Base-by-base conservation (phyloP, 1,140 invertebrate species). In the Diorhabda carinulata region DNA sequence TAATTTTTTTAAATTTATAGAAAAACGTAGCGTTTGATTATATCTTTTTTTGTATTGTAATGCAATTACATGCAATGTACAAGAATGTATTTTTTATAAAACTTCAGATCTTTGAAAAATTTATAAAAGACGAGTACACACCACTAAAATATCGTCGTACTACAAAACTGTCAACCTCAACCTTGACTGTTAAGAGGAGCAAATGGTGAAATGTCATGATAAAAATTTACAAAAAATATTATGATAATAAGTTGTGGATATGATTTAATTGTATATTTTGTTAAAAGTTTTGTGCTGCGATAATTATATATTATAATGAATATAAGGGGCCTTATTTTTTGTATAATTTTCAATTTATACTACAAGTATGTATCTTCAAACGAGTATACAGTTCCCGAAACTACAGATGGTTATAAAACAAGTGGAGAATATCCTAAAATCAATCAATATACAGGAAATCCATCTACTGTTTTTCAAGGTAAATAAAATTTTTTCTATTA, bases 201-300 rank as follows among this genome's bases (percentile, higher is more conserved):
- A 67, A 73, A 65, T 70, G 43, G 70, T 70, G 71, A 76, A 74
- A 74, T 76, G 75, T 76, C 75, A 74, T 73, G 69, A 45, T 73
- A 70, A 76, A 75, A 70, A 66, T 72, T 25, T 68, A 72, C 45
- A 69, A 65, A 59, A 70, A 72, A 70, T 75, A 75, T 73, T 72
- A 75, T 75, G 70, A 61, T 76, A 67, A 69, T 70, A 72, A 72
- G 69, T 70, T 66, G 41, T 68, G 56, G 67, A n/a, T 68, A 40
- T 68, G 62, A 68, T 52, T 44, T 67, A 61, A 45, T 67, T 61
- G n/a, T 61, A 63, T 62, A 61, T 62, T 61, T 68, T 62, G 43
- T 61, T 57, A 68, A 67, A 52, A 68, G 45, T 42, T 60, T 67
- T 70, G 66, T 62, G 61, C 43, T 10, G 56, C 63, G 56, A 25